Evolutionary conservation across 2,113 vertebrate genomes (phyloP).

Genomic region (Dendropsophus ebraccatus): DNA sequence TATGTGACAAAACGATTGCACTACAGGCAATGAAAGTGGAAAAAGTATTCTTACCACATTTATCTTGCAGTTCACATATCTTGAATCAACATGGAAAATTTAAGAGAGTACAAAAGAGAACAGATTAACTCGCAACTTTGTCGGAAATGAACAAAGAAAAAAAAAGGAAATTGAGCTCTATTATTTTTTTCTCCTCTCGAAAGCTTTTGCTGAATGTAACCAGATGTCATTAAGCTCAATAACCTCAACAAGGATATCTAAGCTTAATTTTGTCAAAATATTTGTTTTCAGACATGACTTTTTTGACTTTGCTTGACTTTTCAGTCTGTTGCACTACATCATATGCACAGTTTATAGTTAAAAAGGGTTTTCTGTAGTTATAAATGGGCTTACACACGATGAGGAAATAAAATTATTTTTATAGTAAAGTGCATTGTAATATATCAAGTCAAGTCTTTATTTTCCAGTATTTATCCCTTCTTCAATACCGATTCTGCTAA

Average conservation of each 20-base stretch:
- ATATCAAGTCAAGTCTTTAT: too few relatives aligned
- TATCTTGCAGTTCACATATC: constrained; percentile 44
- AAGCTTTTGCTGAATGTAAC: neutral
- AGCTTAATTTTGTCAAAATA: constrained; percentile 47
- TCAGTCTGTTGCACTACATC: neutral
- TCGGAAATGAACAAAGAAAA: constrained; percentile 25
- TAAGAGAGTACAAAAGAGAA: constrained; percentile 29
- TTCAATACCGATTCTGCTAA: too few relatives aligned
- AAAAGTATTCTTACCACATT: constrained; percentile 6
- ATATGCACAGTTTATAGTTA: neutral
- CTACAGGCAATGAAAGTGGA: constrained; percentile 14
- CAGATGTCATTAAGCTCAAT: constrained; percentile 41
- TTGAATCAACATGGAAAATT: constrained; percentile 53
- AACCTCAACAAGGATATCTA: constrained; percentile 10
- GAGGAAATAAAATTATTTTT: neutral
- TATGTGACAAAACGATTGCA: neutral
- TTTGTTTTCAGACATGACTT: constrained; percentile 26
- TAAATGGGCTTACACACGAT: neutral
- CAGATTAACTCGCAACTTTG: constrained; percentile 15
- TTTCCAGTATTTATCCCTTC: too few relatives aligned
- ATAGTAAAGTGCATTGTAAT: too few relatives aligned
- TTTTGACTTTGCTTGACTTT: constrained; percentile 18
- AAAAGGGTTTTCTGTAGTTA: neutral
- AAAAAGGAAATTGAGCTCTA: neutral
- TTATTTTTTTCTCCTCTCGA: neutral